These are phyloP conservation scores for Chaetodon trifasciatus DNA, from an alignment of 2,797 vertebrate genomes.

Conservation along the genomic window DNA sequence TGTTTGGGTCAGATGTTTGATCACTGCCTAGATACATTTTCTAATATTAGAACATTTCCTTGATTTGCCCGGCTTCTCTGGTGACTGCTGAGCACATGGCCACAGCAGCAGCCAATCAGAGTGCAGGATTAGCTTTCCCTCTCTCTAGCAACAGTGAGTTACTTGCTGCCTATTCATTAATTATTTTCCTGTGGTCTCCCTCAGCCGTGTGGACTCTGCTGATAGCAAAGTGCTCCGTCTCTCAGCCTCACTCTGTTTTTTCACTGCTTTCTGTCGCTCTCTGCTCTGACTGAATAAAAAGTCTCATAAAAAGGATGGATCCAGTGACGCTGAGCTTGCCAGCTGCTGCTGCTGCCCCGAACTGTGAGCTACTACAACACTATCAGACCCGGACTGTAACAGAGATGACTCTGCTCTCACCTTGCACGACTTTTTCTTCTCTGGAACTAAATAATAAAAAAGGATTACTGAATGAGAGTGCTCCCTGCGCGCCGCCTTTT, in stretches of 20 bases:
- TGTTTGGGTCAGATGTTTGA: slow-evolving; percentile 80
- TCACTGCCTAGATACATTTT: slow-evolving; percentile 89
- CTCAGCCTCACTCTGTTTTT: slow-evolving; percentile 50
- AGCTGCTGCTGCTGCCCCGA: slow-evolving; percentile 60
- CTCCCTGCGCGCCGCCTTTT: slow-evolving; percentile 17
- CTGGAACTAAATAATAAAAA: slow-evolving; percentile 50
- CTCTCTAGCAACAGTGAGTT: slow-evolving; percentile 89
- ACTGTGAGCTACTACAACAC: slow-evolving; percentile 60
- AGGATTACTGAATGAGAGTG: slow-evolving; percentile 42
- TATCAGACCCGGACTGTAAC: slow-evolving; percentile 55
- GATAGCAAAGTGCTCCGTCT: slow-evolving; percentile 77
- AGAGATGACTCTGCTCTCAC: slow-evolving; percentile 65
- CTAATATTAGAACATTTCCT: slow-evolving; percentile 90
- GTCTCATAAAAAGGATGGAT: slow-evolving; percentile 64
- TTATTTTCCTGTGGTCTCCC: slow-evolving; percentile 83
- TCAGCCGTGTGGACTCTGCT: slow-evolving; percentile 77
- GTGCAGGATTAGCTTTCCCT: slow-evolving; percentile 81
- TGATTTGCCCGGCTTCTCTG: slow-evolving; percentile 87
- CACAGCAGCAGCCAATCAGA: slow-evolving; percentile 81
- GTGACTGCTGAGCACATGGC: slow-evolving; percentile 87
- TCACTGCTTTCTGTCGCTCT: slow-evolving; percentile 52
- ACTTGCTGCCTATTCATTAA: slow-evolving; percentile 86
- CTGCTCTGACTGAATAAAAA: slow-evolving; percentile 69
- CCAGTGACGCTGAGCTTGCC: slow-evolving; percentile 51
- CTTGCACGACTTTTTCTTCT: slow-evolving; percentile 69